Evolutionary conservation across 2,888 invertebrate genomes (phyloP).

Genomic region (Emmelina monodactyla): DNA sequence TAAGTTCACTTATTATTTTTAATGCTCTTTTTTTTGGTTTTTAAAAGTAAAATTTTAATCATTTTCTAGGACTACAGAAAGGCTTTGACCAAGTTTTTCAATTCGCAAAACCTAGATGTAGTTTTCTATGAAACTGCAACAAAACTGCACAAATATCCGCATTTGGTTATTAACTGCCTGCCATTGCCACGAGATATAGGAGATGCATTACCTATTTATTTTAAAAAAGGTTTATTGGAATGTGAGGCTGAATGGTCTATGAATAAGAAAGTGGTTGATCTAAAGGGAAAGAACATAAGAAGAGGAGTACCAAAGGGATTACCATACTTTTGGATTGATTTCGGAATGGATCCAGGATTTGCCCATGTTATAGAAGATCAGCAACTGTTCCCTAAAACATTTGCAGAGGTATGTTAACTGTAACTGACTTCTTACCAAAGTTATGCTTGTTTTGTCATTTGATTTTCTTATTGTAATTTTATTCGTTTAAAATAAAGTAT

Average conservation of each 20-base stretch:
- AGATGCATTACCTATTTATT: conserved; percentile 93
- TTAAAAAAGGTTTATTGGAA: conserved; percentile 96
- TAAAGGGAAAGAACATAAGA: conserved; percentile 74
- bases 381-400: conserved; percentile 82
- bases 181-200: conserved; percentile 85
- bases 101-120: conserved; percentile 75
- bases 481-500: background rate
- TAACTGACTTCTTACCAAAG: too few species aligned
- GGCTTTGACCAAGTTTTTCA: conserved; percentile 81
- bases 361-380: conserved; percentile 98
- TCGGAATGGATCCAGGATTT: conserved; percentile 90
- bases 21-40: background rate
- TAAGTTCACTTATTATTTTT: conserved; percentile 25
- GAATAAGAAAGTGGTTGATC: conserved; percentile 81
- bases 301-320: conserved; percentile 90
- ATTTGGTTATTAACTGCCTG: conserved; percentile 89
- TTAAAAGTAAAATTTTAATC: conserved; percentile 2
- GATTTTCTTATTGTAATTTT: background rate
- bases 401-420: conserved; percentile 77
- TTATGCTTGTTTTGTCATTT: background rate
- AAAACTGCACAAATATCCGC: conserved; percentile 76
- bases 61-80: conserved; percentile 75
- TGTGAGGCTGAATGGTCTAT: conserved; percentile 95
- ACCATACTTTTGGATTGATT: conserved; percentile 94
- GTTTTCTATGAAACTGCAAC: conserved; percentile 92